Conservation (phyloP, 2,113 vertebrate genomes). For the Lathamus discolor region DNA sequence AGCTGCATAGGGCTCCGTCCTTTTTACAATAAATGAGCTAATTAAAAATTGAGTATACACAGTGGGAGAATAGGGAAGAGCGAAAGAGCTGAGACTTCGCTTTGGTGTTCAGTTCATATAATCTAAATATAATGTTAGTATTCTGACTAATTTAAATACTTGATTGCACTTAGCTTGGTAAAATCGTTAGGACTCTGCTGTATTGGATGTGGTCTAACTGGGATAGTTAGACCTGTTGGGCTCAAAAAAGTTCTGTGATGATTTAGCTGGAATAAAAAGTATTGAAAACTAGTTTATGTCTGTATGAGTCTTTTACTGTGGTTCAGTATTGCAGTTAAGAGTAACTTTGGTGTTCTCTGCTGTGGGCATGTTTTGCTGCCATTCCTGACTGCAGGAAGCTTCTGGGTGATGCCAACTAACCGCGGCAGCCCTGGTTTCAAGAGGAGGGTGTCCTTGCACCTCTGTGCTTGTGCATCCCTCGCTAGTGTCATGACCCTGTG, state of each 20-base stretch:
- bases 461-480: not conserved
- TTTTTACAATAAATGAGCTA: constrained; percentile 7
- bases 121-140: not conserved
- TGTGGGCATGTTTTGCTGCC: not conserved
- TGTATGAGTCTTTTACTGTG: not conserved
- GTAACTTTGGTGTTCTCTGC: not conserved
- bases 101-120: not conserved
- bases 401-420: not conserved
- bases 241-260: not conserved
- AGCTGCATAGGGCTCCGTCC: not conserved
- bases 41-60: not conserved
- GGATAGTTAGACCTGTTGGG: not conserved
- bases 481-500: not conserved
- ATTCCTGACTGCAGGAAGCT: not conserved
- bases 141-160: constrained; percentile 14
- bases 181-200: not conserved
- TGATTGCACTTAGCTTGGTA: constrained; percentile 7
- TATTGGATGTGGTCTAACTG: not conserved
- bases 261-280: not conserved
- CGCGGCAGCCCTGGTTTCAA: not conserved
- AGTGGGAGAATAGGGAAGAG: not conserved
- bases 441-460: not conserved
- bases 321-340: not conserved
- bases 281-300: not conserved
- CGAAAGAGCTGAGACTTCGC: not conserved